Base-by-base conservation (phyloP, 2,888 invertebrate genomes). In the Caenorhabditis japonica region DNA sequence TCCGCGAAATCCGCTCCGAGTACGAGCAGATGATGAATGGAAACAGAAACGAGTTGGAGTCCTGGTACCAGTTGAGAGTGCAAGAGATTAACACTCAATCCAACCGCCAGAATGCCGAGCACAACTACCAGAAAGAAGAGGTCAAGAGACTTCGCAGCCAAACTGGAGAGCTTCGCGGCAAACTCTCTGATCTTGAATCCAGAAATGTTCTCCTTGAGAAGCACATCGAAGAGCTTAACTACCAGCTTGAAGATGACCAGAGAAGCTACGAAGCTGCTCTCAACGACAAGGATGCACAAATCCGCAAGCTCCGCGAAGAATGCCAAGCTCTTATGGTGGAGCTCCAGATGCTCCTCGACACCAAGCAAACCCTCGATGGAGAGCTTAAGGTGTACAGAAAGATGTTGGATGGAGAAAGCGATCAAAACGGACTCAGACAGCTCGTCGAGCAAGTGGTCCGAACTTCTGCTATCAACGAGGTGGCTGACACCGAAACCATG, bases 371-470 rank as follows among this genome's bases (percentile, higher is more conserved):
- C 13, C 84, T 90, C 71, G 90, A 90, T 84, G 88, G 90, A 62
- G 90, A 90, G 84, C 90, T 90, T 77, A 89, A 90, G 75, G 90
- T 90, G 74, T 90, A 90, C 88, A 87, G 90, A 76, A 90, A 90
- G 79, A 88, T 90, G 85, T 84, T 90, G 83, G 90, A 90, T 84
- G 89, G 90, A 47, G 90, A 90, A 77, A 90, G 90, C 83, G 89
- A 88, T 85, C 88, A 89, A n/a, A 80, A 82, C 30, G 87, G 87
- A 10, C 82, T 87, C 49, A 79, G 83, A 36, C 86, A 86, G 58
- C 78, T 87, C 23, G 87, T 87, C 43, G 87, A 87, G 56, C 88
- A 87, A 70, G 86, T 86, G 38, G 86, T 86, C 21, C 79, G 83
- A 38, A 86, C 86, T 39, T 83, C 84, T 44, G 86, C 83, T 44